phyloP scores from a whole-genome alignment of 2,113 vertebrate species.

The Dipodomys spectabilis region DNA sequence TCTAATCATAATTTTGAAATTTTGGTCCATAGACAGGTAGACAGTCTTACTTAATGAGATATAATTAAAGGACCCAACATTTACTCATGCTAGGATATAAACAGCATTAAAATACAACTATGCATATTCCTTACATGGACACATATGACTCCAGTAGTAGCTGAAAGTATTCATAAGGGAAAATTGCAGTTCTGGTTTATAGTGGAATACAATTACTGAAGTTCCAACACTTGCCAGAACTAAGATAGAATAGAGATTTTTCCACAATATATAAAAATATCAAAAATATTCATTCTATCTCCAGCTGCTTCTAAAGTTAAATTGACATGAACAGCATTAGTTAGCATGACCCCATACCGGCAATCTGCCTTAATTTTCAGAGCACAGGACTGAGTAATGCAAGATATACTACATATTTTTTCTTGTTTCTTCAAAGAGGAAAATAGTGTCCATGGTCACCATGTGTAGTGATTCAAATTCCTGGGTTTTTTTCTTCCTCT shows the following conservation, averaged over 20 bases:
- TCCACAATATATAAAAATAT: background rate
- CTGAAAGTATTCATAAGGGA: conserved; percentile 56
- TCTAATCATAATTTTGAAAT: conserved; percentile 71
- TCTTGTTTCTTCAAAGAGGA: background rate
- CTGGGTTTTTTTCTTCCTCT: too few species aligned
- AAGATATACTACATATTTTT: background rate
- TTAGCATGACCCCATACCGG: background rate
- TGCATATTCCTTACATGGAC: background rate
- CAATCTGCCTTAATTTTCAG: background rate
- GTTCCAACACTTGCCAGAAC: background rate
- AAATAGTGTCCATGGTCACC: too few species aligned
- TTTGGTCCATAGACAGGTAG: conserved; percentile 79
- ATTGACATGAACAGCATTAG: background rate
- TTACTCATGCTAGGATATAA: conserved; percentile 66
- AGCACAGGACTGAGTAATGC: background rate
- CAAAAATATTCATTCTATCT: background rate
- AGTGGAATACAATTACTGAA: conserved; percentile 6
- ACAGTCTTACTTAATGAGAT: conserved; percentile 65
- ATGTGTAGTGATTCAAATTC: too few species aligned
- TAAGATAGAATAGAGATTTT: background rate
- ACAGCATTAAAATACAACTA: conserved; percentile 68
- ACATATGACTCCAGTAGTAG: conserved; percentile 19
- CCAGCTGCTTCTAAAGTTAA: background rate
- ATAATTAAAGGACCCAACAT: conserved; percentile 75
- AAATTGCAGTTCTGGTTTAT: conserved; percentile 46